These are phyloP conservation scores for Xenus cinereus DNA, from an alignment of 2,113 vertebrate species.

Conservation along the genomic window DNA sequence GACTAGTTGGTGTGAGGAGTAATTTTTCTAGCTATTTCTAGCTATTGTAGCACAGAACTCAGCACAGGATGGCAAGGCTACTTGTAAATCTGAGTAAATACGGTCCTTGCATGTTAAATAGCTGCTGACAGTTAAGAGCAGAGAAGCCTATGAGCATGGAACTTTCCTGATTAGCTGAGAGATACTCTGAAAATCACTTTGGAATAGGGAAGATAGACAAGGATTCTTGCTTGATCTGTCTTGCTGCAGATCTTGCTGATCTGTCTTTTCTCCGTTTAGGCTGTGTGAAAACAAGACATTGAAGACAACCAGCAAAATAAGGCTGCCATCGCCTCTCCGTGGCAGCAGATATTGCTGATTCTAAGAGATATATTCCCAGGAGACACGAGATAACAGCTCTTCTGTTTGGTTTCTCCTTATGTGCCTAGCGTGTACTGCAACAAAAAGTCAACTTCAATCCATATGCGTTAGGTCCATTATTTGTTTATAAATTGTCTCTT, in stretches of 20 bases:
- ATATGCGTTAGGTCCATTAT: not conserved
- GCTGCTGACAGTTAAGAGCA: not conserved
- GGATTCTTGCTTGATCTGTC: not conserved
- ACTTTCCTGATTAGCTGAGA: not conserved
- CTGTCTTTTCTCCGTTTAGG: not conserved
- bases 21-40: not conserved
- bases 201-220: not conserved
- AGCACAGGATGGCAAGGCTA: not conserved
- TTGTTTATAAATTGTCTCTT: not conserved
- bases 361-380: not conserved
- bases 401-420: not conserved
- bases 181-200: not conserved
- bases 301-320: not conserved
- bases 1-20: not conserved
- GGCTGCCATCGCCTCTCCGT: not conserved
- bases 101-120: not conserved
- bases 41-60: not conserved
- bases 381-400: not conserved
- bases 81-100: not conserved
- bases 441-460: not conserved
- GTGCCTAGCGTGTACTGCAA: not conserved
- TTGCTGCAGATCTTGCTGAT: not conserved
- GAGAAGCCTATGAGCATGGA: not conserved
- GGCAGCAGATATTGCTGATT: not conserved
- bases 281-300: not conserved